Percentiles rank a stretch among this genome's conserved stretches.
Conservation (phyloP, 2,888 invertebrate genomes). For the Phyllotreta striolata region DNA sequence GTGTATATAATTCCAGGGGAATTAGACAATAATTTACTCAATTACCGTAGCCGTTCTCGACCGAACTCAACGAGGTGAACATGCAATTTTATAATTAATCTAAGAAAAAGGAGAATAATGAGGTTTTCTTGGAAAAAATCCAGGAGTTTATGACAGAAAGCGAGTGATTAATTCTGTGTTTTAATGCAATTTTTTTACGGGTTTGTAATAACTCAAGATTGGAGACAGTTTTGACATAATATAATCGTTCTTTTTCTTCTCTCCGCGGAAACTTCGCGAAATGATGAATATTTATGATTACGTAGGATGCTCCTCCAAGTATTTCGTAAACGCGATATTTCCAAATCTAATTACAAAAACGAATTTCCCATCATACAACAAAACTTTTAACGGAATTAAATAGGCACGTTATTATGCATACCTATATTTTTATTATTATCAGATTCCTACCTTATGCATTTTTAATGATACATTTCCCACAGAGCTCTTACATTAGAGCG, state of each 20-base stretch:
- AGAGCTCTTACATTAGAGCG: too few species aligned
- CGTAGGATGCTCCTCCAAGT: constrained; percentile 12
- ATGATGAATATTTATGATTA: constrained; percentile 31
- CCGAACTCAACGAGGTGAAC: constrained; percentile 44
- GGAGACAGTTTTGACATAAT: constrained; percentile 33
- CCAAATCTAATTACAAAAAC: too few species aligned
- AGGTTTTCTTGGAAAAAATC: constrained; percentile 37
- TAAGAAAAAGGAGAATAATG: constrained; percentile 49
- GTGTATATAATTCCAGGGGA: constrained; percentile 33
- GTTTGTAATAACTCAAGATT: constrained; percentile 32
- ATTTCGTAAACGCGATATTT: too few species aligned
- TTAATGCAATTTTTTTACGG: constrained; percentile 37
- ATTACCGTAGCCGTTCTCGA: constrained; percentile 26
- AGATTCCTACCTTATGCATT: too few species aligned
- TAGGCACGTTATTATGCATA: too few species aligned
- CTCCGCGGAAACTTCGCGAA: constrained; percentile 22
- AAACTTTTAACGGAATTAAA: too few species aligned
- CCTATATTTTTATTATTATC: too few species aligned
- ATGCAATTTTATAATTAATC: constrained; percentile 54
- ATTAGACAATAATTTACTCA: constrained; percentile 32
- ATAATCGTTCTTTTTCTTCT: constrained; percentile 30
- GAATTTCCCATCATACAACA: too few species aligned
- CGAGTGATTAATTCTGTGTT: constrained; percentile 36
- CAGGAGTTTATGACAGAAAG: constrained; percentile 37
- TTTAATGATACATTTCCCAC: too few species aligned